These are phyloP conservation scores for Anhinga rufa DNA, from an alignment of 2,113 vertebrate species.

Conservation along the genomic window DNA sequence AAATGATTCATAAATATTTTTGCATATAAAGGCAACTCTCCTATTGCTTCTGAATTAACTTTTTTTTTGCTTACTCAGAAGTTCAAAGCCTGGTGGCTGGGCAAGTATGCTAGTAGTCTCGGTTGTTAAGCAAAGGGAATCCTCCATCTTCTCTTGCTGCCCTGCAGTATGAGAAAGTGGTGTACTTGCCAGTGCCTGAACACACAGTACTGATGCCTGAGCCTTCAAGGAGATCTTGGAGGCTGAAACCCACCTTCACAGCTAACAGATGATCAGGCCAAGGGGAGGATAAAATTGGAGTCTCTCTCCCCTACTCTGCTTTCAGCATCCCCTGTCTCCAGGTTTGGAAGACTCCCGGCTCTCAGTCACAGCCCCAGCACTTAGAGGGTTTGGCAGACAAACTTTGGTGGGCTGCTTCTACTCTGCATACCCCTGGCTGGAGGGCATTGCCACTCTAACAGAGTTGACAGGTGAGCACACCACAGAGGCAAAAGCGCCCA, in stretches of 20 bases:
- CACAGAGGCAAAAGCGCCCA: neutral
- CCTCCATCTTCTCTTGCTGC: neutral
- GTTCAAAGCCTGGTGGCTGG: neutral
- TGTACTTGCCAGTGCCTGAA: neutral
- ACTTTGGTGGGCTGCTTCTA: neutral
- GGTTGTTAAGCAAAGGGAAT: neutral
- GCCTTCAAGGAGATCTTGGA: neutral
- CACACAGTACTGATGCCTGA: fast-evolving
- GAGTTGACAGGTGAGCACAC: neutral
- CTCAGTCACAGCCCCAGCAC: neutral
- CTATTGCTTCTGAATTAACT: neutral
- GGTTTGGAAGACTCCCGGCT: neutral
- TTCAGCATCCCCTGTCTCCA: neutral
- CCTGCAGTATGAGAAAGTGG: neutral
- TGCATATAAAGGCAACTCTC: neutral
- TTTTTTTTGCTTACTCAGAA: neutral
- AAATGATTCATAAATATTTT: neutral
- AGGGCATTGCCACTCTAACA: neutral
- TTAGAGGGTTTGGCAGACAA: neutral
- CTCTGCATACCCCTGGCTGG: neutral
- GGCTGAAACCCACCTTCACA: neutral
- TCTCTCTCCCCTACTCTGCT: neutral
- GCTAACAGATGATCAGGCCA: neutral
- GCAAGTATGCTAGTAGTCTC: neutral
- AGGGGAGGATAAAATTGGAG: neutral